Evolutionary conservation across 2,888 invertebrate species (phyloP).

Genomic region (Synergus umbraculus): DNA sequence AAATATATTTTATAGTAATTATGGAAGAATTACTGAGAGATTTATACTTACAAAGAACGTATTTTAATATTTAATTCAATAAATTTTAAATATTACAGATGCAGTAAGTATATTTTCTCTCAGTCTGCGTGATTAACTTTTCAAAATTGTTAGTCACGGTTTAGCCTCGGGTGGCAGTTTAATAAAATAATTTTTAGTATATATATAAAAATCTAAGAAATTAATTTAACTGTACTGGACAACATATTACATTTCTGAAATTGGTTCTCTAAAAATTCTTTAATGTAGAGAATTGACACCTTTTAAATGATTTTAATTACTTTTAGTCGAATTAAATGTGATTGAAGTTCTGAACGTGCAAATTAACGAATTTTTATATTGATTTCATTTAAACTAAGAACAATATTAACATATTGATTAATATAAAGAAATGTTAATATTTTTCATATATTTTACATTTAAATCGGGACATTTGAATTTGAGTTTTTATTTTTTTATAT

Average conservation of each 20-base stretch:
- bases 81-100: background rate
- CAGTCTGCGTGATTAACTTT: constrained; percentile 11
- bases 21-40: constrained; percentile 44
- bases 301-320: background rate
- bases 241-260: constrained; percentile 1
- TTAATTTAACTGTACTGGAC: constrained; percentile 45
- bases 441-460: background rate
- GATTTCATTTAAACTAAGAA: too few relatives aligned
- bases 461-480: background rate
- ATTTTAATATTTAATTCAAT: background rate
- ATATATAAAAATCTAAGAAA: background rate
- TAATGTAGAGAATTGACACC: constrained; percentile 21
- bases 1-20: constrained; percentile 36
- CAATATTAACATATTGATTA: background rate
- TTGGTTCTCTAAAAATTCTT: background rate
- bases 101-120: constrained; percentile 21
- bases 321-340: background rate
- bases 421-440: background rate
- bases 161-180: background rate
- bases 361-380: too few relatives aligned
- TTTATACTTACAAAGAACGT: constrained; percentile 1
- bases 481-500: background rate
- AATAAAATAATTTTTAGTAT: background rate
- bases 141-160: background rate
- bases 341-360: too few relatives aligned